Conservation (phyloP, 92 coral and sea anemone species). For the Parazoanthus swiftii region DNA sequence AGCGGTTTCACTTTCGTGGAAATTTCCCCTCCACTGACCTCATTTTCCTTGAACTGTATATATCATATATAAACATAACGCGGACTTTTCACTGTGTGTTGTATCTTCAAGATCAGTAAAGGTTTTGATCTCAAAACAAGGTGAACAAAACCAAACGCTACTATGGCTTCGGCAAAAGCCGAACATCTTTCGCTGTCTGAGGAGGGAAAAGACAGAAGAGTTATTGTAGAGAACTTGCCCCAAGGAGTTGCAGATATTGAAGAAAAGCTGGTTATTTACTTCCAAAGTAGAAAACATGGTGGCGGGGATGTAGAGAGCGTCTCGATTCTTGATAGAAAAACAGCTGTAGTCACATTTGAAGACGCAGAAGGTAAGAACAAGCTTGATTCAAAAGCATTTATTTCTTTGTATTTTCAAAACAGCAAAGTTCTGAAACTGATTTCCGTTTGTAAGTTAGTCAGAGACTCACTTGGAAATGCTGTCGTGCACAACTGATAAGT, state of each 20-base stretch:
- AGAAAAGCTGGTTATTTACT: slow-evolving; percentile 25
- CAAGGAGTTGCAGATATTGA: slow-evolving; percentile 22
- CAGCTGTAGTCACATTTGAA: slow-evolving; percentile 23
- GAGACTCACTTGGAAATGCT: too few species aligned
- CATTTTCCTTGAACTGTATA: background rate
- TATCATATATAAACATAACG: too few species aligned
- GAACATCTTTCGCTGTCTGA: background rate
- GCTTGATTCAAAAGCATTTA: background rate
- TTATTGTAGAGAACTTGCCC: slow-evolving; percentile 30
- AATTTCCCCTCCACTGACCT: background rate
- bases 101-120: background rate
- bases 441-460: too few species aligned
- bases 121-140: background rate
- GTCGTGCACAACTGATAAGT: too few species aligned
- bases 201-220: background rate
- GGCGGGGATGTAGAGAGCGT: slow-evolving; percentile 38
- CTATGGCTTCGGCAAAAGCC: background rate
- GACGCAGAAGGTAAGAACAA: slow-evolving; percentile 19
- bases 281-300: slow-evolving; percentile 29
- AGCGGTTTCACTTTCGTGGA: background rate
- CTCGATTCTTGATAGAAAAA: background rate
- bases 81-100: too few species aligned
- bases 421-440: background rate
- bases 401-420: too few species aligned
- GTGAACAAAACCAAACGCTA: background rate